phyloP scores from a whole-genome alignment of 2,888 invertebrate species.

The Merodon equestris region DNA sequence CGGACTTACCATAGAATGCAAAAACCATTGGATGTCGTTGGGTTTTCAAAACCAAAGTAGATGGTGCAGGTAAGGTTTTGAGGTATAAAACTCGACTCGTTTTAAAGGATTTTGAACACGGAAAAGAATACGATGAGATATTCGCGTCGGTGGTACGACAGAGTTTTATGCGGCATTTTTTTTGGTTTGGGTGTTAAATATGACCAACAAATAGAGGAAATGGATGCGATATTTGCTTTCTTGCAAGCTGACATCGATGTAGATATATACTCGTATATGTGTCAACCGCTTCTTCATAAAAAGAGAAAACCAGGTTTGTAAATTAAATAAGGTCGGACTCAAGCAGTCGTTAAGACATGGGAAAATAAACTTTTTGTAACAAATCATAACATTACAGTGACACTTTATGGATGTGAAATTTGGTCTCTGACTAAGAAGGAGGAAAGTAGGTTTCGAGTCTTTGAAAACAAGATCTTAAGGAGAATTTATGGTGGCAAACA shows the following conservation, averaged over 20 bases:
- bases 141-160: slow-evolving; percentile 13
- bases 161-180: slow-evolving; percentile 4
- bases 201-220: slow-evolving; percentile 10
- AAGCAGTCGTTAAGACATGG: slow-evolving; percentile 9
- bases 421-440: too few species aligned
- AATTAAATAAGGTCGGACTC: slow-evolving; percentile 19
- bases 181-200: slow-evolving; percentile 12
- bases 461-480: too few species aligned
- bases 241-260: slow-evolving; percentile 4
- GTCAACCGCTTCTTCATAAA: slow-evolving; percentile 6
- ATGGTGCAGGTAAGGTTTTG: neutral
- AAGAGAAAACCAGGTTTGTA: slow-evolving; percentile 19
- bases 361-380: slow-evolving; percentile 20
- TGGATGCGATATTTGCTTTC: slow-evolving; percentile 17
- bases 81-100: slow-evolving; percentile 8
- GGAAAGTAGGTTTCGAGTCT: too few species aligned
- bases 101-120: slow-evolving; percentile 15
- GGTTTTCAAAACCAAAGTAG: slow-evolving; percentile 7
- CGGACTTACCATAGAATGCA: neutral
- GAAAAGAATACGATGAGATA: slow-evolving; percentile 23
- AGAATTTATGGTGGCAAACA: too few species aligned
- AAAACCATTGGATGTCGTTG: neutral
- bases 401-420: too few species aligned
- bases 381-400: too few species aligned
- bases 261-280: slow-evolving; percentile 1